Conservation (phyloP, 2,797 vertebrate genomes). For the Eutrigla gurnardus region DNA sequence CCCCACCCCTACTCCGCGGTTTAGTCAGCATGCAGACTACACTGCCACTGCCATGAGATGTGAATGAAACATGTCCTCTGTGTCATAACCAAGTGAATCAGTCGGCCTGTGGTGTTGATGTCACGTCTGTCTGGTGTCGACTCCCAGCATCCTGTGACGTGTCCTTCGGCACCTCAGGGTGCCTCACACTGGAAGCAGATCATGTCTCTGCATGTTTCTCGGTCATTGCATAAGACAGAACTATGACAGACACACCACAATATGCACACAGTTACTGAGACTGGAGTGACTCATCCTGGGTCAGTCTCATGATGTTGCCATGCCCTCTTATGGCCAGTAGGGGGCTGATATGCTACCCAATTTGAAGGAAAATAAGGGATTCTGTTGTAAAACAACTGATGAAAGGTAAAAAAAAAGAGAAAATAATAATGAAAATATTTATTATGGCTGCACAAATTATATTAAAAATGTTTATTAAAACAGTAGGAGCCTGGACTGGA, state of each 20-base stretch:
- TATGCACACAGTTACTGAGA: not conserved
- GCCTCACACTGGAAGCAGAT: slow-evolving; percentile 12
- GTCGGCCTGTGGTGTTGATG: slow-evolving; percentile 3
- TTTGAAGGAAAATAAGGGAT: not conserved
- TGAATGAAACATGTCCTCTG: not conserved
- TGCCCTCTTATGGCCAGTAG: slow-evolving; percentile 39
- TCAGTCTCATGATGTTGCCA: not conserved
- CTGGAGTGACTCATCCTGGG: not conserved
- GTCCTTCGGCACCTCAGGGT: slow-evolving; percentile 22
- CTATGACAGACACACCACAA: not conserved
- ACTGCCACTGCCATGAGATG: not conserved
- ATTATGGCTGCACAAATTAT: not conserved
- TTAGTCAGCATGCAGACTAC: not conserved
- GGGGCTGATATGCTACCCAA: slow-evolving; percentile 7
- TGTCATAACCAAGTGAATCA: slow-evolving; percentile 3
- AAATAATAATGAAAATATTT: too few relatives aligned
- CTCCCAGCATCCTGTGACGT: slow-evolving; percentile 2
- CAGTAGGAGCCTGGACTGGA: not conserved
- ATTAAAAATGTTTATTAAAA: not conserved
- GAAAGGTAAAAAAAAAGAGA: not conserved
- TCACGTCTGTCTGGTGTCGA: slow-evolving; percentile 7
- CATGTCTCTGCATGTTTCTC: slow-evolving; percentile 10
- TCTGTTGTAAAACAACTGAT: not conserved
- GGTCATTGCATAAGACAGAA: slow-evolving; percentile 14
- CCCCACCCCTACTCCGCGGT: too few relatives aligned